A percentile compares a stretch with the other conserved stretches of the same genome.
Conservation (phyloP, 2,888 invertebrate genomes). For the Drosophila suboccidentalis region DNA sequence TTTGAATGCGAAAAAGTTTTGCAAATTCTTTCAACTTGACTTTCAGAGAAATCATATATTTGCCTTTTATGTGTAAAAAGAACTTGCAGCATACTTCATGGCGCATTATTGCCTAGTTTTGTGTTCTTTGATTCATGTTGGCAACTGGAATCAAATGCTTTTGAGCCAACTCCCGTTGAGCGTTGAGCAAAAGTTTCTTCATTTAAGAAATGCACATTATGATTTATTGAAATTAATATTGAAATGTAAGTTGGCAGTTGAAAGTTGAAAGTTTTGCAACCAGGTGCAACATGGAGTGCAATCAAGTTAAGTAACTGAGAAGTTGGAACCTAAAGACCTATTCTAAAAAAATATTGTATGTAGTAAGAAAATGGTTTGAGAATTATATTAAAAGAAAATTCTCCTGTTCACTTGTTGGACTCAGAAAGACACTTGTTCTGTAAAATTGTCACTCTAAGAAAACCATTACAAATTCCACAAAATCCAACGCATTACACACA, state of each 20-base stretch:
- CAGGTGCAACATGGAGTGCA: constrained; percentile 26
- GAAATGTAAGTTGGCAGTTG: constrained; percentile 39
- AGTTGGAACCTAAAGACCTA: background rate
- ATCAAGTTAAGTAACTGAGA: constrained; percentile 66
- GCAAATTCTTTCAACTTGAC: constrained; percentile 48
- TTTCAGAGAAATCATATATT: constrained; percentile 3
- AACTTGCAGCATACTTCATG: constrained; percentile 44
- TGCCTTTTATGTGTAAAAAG: constrained; percentile 12
- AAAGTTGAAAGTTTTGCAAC: constrained; percentile 4
- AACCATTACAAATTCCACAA: constrained; percentile 48
- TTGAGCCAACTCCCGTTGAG: background rate
- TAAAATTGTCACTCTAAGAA: constrained; percentile 45
- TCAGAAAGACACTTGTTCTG: constrained; percentile 17
- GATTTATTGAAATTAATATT: constrained; percentile 77
- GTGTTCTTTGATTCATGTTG: constrained; percentile 37
- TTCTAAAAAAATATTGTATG: background rate
- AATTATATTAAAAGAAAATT: background rate
- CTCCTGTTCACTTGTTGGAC: background rate
- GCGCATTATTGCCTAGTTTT: constrained; percentile 50
- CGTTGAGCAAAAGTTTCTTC: constrained; percentile 60
- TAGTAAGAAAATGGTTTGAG: background rate
- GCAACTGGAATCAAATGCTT: constrained; percentile 26
- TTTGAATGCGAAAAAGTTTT: constrained; percentile 72
- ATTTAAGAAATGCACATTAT: constrained; percentile 70
- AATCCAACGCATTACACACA: constrained; percentile 25